Percentiles rank a stretch among this genome's conserved stretches.
These are phyloP conservation scores for Xenopus borealis DNA, from an alignment of 2,113 vertebrate species.

Conservation along the genomic window DNA sequence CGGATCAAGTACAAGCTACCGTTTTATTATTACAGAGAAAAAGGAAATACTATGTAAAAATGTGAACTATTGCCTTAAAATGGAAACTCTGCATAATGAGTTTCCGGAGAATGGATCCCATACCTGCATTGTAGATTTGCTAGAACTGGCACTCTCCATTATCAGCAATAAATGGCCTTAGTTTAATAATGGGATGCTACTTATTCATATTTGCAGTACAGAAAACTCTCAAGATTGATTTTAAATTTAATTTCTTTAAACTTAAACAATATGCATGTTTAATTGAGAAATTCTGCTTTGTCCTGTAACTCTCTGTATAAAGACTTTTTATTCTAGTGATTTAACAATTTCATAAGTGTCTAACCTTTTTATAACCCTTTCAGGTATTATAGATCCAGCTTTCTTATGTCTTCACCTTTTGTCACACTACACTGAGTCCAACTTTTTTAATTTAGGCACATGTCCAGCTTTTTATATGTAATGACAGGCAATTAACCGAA, in stretches of 20 bases:
- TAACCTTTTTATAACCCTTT: constrained; percentile 5
- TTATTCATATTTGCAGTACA: neutral
- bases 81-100: too few relatives aligned
- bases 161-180: too few relatives aligned
- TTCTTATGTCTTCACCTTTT: neutral
- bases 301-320: neutral
- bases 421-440: constrained; percentile 4
- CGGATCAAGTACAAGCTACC: too few relatives aligned
- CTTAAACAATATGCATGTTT: neutral
- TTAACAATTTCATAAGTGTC: neutral
- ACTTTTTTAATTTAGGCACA: constrained; percentile 7
- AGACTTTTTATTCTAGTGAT: neutral
- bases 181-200: neutral
- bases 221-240: too few relatives aligned
- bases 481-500: constrained; percentile 13
- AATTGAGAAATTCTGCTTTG: neutral
- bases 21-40: too few relatives aligned
- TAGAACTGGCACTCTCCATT: too few relatives aligned
- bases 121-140: too few relatives aligned
- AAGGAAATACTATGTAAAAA: too few relatives aligned
- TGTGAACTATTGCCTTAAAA: too few relatives aligned
- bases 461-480: constrained; percentile 8
- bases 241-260: neutral
- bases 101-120: too few relatives aligned
- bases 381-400: constrained; percentile 3